phyloP scores from a whole-genome alignment of 2,113 vertebrate genomes.

The Larimichthys polyactis region DNA sequence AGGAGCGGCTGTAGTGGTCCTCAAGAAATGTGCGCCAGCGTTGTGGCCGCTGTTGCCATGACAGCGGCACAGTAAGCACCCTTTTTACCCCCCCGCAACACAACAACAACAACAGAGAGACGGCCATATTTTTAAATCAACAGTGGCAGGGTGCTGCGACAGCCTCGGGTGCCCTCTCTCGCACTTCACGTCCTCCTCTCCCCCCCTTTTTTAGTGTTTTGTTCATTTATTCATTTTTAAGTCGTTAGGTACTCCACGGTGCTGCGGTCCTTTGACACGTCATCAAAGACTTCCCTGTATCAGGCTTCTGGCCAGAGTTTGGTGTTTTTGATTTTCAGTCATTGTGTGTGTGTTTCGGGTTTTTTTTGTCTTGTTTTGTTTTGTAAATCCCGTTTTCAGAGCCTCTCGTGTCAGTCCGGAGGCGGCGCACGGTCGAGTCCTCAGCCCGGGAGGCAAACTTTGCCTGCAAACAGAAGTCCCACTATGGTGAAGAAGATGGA shows the following conservation, averaged over 20 bases:
- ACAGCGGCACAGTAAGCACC: slow-evolving; percentile 69
- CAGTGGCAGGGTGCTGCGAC: slow-evolving; percentile 58
- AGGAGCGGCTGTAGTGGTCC: slow-evolving; percentile 72
- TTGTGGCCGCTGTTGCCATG: slow-evolving; percentile 72
- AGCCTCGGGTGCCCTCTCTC: slow-evolving; percentile 45
- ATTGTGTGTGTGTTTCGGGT: slow-evolving; percentile 31
- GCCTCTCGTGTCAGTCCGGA: slow-evolving; percentile 68
- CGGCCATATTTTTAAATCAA: slow-evolving; percentile 65
- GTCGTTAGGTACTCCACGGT: slow-evolving; percentile 57
- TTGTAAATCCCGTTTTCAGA: slow-evolving; percentile 69
- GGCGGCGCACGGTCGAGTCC: slow-evolving; percentile 58
- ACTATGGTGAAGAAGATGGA: slow-evolving; percentile 99
- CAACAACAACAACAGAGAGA: slow-evolving; percentile 71
- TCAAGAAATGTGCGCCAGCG: slow-evolving; percentile 67
- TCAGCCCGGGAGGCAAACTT: slow-evolving; percentile 99
- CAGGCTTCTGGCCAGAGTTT: slow-evolving; percentile 67
- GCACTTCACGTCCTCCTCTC: slow-evolving; percentile 20
- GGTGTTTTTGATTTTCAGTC: slow-evolving; percentile 69
- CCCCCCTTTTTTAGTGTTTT: slow-evolving; percentile 34
- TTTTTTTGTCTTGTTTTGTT: neutral
- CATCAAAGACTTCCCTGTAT: slow-evolving; percentile 58
- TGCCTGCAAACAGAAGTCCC: slow-evolving; percentile 98
- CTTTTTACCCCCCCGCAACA: slow-evolving; percentile 61
- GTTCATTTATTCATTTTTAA: slow-evolving; percentile 50
- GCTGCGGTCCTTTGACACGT: slow-evolving; percentile 56